A percentile compares a stretch with the other conserved stretches of the same genome.
Conservation (phyloP, 1,140 invertebrate genomes). For the Thalassaphorura encarpata region DNA sequence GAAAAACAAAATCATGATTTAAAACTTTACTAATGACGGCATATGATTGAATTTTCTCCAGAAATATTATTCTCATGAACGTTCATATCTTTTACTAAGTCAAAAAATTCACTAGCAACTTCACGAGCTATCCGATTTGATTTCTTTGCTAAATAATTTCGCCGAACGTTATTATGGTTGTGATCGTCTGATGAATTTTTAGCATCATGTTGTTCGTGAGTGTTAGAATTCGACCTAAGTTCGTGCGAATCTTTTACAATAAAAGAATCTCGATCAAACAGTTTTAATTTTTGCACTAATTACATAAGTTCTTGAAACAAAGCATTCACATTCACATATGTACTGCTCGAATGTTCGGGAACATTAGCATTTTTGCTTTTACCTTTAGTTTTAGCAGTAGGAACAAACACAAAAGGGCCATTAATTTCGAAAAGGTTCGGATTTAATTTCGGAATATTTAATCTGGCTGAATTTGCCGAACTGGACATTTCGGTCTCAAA, state of each 20-base stretch:
- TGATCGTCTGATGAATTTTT: background rate
- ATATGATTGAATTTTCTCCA: background rate
- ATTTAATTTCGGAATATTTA: constrained; percentile 7
- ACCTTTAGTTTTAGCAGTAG: background rate
- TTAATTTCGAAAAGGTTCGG: constrained; percentile 15
- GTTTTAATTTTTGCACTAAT: background rate
- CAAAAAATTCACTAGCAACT: background rate
- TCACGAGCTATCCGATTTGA: background rate
- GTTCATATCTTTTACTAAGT: background rate
- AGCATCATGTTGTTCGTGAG: too few relatives aligned
- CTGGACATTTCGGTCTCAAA: background rate
- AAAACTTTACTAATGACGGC: background rate
- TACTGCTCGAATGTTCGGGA: background rate
- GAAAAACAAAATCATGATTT: constrained; percentile 18
- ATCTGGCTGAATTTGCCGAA: background rate
- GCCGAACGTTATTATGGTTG: constrained; percentile 6
- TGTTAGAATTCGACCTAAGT: too few relatives aligned
- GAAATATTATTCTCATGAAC: background rate
- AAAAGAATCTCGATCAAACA: background rate
- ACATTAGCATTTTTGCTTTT: background rate
- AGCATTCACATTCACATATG: background rate
- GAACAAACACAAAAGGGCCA: background rate
- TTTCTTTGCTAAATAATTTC: too few relatives aligned
- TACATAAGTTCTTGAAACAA: background rate
- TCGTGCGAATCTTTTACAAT: background rate